Evolutionary conservation across 2,113 vertebrate species (phyloP).

Genomic region (Cyanoramphus novaezelandiae): DNA sequence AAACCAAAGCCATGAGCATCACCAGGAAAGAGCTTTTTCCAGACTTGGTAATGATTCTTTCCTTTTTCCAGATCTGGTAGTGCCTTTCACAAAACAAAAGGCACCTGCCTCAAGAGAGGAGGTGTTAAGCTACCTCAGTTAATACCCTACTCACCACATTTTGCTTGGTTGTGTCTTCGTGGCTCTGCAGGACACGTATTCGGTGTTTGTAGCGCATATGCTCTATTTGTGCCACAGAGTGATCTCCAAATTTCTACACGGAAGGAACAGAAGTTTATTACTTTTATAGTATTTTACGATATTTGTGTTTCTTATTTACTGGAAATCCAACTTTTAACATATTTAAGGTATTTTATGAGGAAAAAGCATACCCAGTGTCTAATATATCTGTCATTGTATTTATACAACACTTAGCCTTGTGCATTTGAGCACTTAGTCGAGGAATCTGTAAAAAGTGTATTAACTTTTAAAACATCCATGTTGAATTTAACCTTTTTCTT

Average conservation of each 20-base stretch:
- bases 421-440: neutral
- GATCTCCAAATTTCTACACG: conserved; percentile 87
- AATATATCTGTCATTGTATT: neutral
- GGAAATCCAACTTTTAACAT: neutral
- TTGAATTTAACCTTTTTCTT: neutral
- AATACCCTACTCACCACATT: conserved; percentile 83
- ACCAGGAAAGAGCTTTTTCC: neutral
- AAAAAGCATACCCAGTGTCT: neutral
- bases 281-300: neutral
- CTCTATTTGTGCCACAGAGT: conserved; percentile 90
- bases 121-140: neutral
- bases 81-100: neutral
- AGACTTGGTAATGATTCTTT: neutral
- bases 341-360: neutral
- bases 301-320: neutral
- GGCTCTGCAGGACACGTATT: conserved; percentile 89
- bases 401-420: neutral
- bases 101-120: neutral
- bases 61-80: neutral
- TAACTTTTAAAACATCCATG: neutral
- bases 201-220: conserved; percentile 89
- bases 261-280: neutral
- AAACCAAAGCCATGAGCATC: neutral
- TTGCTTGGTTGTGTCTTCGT: conserved; percentile 93
- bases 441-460: neutral